phyloP scores from a whole-genome alignment of 2,888 invertebrate genomes.

The Cristatella mucedo region DNA sequence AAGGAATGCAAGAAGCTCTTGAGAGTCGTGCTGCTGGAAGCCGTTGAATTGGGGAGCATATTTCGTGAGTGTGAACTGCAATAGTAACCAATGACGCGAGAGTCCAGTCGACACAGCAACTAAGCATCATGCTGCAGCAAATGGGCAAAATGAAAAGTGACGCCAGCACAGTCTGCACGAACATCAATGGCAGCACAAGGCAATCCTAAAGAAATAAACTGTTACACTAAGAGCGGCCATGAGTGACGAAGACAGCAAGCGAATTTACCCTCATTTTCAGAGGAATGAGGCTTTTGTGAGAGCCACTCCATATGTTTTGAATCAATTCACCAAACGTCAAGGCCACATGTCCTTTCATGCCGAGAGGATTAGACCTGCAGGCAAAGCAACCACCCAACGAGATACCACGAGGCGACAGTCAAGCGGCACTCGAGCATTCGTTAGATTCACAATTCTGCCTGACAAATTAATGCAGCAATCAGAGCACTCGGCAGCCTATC shows the following conservation, averaged over 20 bases:
- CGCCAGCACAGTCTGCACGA: no score
- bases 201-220: conserved; percentile 5
- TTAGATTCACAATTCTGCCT: no score
- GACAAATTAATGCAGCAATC: no score
- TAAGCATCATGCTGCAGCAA: no score
- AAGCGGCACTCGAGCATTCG: no score
- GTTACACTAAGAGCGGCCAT: conserved; percentile 1
- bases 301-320: conserved; percentile 62
- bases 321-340: conserved; percentile 57
- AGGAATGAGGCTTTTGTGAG: conserved; percentile 66
- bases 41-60: conserved; percentile 71
- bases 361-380: conserved; percentile 57
- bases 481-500: no score
- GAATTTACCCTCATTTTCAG: conserved; percentile 51
- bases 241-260: background rate
- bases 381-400: no score
- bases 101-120: no score
- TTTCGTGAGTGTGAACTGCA: conserved; percentile 62
- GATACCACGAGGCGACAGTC: no score
- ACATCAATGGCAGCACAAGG: no score
- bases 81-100: no score
- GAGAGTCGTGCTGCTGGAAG: conserved; percentile 82
- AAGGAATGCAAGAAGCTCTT: conserved; percentile 76
- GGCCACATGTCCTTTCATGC: conserved; percentile 71
- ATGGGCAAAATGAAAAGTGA: no score